These are phyloP conservation scores for Pelobates cultripes DNA, from an alignment of 2,797 vertebrate species.

Conservation along the genomic window DNA sequence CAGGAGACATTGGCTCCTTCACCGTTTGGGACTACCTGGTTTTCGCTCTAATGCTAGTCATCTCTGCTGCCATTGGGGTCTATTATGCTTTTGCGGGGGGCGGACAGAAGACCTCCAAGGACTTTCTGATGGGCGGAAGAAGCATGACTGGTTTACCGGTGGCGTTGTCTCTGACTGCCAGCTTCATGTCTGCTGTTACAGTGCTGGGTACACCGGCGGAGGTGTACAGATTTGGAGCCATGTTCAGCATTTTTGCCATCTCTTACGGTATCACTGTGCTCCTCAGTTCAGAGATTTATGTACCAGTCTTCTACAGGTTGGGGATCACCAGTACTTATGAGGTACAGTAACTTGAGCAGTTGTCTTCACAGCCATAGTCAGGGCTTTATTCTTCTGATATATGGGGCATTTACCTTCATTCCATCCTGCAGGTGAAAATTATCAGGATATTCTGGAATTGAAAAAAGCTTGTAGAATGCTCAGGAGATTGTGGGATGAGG, in stretches of 20 bases:
- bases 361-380: no score
- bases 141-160: constrained; percentile 75
- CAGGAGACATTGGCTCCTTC: constrained; percentile 64
- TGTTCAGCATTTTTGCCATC: constrained; percentile 65
- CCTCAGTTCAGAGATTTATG: constrained; percentile 76
- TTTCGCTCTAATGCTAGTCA: constrained; percentile 73
- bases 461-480: no score
- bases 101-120: constrained; percentile 63
- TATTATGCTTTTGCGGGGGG: constrained; percentile 72
- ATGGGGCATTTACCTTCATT: no score
- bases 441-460: no score
- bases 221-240: constrained; percentile 77
- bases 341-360: constrained; percentile 61
- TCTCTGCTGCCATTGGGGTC: constrained; percentile 76
- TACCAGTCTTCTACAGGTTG: constrained; percentile 82
- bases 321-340: constrained; percentile 80
- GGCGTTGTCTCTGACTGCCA: constrained; percentile 78
- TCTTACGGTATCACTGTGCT: constrained; percentile 69
- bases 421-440: no score
- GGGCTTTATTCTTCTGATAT: no score
- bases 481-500: no score
- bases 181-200: constrained; percentile 83
- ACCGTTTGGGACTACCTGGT: constrained; percentile 75
- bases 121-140: constrained; percentile 77
- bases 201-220: constrained; percentile 78